These are phyloP conservation scores for Hemicrepidius hirtus DNA, from an alignment of 2,888 invertebrate genomes.

Conservation along the genomic window DNA sequence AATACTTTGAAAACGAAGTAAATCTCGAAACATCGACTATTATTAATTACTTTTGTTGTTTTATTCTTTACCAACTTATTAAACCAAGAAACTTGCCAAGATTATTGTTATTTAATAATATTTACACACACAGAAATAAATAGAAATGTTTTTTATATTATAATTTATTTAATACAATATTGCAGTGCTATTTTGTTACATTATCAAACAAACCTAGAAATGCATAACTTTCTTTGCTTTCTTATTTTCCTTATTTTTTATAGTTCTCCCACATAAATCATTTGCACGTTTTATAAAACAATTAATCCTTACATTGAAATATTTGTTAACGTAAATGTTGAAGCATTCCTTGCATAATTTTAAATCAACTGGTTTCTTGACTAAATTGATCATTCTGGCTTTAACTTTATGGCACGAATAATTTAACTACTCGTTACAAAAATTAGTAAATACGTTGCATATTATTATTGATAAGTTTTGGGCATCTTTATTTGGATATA, in stretches of 20 bases:
- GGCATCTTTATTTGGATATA: background rate
- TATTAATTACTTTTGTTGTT: too few relatives aligned
- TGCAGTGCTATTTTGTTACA: too few relatives aligned
- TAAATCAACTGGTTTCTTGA: background rate
- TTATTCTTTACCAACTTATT: too few relatives aligned
- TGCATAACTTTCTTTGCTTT: background rate
- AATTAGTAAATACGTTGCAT: background rate
- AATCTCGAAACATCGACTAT: too few relatives aligned
- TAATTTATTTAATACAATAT: too few relatives aligned
- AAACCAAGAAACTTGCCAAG: too few relatives aligned
- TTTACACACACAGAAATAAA: too few relatives aligned
- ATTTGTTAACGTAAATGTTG: background rate
- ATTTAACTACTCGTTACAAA: background rate
- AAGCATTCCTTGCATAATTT: background rate
- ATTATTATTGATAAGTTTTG: background rate
- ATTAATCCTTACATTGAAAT: background rate
- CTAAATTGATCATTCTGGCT: background rate
- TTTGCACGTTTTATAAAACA: background rate
- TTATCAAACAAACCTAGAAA: too few relatives aligned
- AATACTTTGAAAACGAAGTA: too few relatives aligned
- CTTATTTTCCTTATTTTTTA: background rate
- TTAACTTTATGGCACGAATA: background rate
- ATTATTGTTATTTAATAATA: too few relatives aligned
- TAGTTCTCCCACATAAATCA: background rate
- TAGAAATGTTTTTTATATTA: too few relatives aligned